A percentile compares a stretch with the other conserved stretches of the same genome.
phyloP scores from a whole-genome alignment of 2,797 vertebrate species.

The Anguilla obscura region DNA sequence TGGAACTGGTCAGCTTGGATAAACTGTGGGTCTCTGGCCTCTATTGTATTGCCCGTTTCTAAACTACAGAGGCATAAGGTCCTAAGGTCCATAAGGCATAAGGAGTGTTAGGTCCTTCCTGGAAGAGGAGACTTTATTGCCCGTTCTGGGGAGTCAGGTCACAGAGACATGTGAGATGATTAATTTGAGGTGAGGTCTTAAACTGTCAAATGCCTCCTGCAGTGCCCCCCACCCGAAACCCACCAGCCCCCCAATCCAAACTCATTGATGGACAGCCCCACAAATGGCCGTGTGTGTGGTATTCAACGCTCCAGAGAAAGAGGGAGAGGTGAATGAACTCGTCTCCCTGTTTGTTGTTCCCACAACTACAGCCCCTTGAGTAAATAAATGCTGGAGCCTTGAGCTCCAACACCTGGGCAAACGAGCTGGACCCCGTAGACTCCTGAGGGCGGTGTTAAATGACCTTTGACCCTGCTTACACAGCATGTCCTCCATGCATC shows the following conservation, averaged over 20 bases:
- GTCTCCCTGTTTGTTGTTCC: slow-evolving; percentile 1
- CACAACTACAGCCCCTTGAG: neutral
- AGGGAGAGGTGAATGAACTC: neutral
- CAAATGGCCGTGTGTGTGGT: neutral
- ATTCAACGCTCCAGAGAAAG: neutral
- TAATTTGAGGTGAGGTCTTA: neutral
- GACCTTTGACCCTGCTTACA: neutral
- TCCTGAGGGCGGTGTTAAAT: too few relatives aligned
- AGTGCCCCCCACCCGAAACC: neutral
- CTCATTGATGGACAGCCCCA: neutral
- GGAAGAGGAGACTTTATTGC: neutral
- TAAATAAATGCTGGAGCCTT: neutral
- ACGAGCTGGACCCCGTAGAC: neutral
- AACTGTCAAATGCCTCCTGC: neutral
- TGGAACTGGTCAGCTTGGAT: too few relatives aligned
- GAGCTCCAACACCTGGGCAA: neutral
- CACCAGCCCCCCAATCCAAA: neutral
- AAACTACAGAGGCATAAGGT: neutral
- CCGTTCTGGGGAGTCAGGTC: neutral
- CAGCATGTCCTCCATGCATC: neutral
- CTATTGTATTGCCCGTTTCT: neutral
- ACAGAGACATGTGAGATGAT: neutral
- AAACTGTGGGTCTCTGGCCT: too few relatives aligned
- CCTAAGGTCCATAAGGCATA: neutral
- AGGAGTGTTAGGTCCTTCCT: neutral